Evolutionary conservation across 37 sponge, comb jelly and placozoan species (phyloP), one percentile per base, ranked within the genome.

Genomic region (Beroe ovata): DNA sequence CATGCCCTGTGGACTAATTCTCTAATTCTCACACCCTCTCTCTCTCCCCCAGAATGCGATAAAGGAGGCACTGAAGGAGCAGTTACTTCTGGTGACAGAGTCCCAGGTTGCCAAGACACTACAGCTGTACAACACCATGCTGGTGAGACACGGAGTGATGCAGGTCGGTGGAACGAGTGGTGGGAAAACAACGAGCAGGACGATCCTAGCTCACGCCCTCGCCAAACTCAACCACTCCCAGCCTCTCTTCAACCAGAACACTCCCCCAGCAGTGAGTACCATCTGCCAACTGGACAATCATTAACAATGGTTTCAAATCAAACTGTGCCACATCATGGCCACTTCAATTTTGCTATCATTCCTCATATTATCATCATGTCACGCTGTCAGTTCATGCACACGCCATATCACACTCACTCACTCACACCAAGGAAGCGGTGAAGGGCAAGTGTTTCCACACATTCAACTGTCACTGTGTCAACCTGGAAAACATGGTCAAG

Each of bases 131-230:
- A 91, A 63, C 23, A 92, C 91, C 22, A 35, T 92, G 58, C 72
- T 89, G 4, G 92, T 94, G 21, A 54, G 94, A 14, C 94, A 94
- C 40, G 95, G 95, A 54, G 91, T 94, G 11, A 91, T 94, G 90
- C 66, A 91, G 63, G 72, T 94, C 30, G 95, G 95, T 33, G 88
- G 90, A 6, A 92, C 95, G 8, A 93, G 93, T 38, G 89, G 92
- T 18, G 95, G 95, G 1, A 94, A 94, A 64, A 92, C 92, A 29
- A 92, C 90, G 29, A 66, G 59, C 39, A 8, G 89, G 28, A 39
- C 71, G n/a, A 54, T 94, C 62, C 71, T 94, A 32, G 91, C 91
- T n/a, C 30, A 89, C 36, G 92, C 93, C 0, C 92, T 94, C 1
- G 84, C 47, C 1, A 77, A 42, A 23, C n/a, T 77, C 47, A 36